phyloP scores from a whole-genome alignment of 2,113 vertebrate genomes.

The Trematomus loennbergii region DNA sequence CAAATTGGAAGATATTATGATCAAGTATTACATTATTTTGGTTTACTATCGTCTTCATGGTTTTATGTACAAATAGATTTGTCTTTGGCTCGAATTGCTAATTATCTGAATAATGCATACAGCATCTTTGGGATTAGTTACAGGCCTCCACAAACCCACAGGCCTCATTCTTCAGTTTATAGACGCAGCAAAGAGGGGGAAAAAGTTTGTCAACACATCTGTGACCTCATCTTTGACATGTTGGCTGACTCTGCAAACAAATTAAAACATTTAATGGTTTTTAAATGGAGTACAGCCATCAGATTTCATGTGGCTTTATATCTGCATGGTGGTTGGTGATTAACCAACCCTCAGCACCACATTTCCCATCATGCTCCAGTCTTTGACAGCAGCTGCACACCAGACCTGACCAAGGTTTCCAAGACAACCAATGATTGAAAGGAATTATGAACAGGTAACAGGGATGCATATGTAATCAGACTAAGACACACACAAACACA shows the following conservation, averaged over 20 bases:
- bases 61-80: slow-evolving; percentile 2
- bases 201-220: neutral
- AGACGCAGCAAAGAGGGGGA: neutral
- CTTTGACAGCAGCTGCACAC: slow-evolving; percentile 62
- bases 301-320: neutral
- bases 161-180: neutral
- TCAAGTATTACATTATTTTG: neutral
- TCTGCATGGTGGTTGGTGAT: slow-evolving; percentile 38
- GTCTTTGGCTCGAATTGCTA: neutral
- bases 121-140: neutral
- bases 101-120: neutral
- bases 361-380: slow-evolving; percentile 61
- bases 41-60: neutral
- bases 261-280: neutral
- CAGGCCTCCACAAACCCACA: slow-evolving; percentile 3
- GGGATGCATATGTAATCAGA: slow-evolving; percentile 18
- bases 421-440: slow-evolving; percentile 54
- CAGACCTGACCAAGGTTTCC: slow-evolving; percentile 66
- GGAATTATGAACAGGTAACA: slow-evolving; percentile 26
- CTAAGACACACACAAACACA: slow-evolving; percentile 21
- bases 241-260: neutral
- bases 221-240: neutral
- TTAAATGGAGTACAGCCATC: neutral
- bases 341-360: slow-evolving; percentile 33
- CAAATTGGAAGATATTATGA: neutral